A percentile compares a stretch with the other conserved stretches of the same genome.
Conservation (phyloP, 2,888 invertebrate genomes). For the Leptogaster cylindrica region DNA sequence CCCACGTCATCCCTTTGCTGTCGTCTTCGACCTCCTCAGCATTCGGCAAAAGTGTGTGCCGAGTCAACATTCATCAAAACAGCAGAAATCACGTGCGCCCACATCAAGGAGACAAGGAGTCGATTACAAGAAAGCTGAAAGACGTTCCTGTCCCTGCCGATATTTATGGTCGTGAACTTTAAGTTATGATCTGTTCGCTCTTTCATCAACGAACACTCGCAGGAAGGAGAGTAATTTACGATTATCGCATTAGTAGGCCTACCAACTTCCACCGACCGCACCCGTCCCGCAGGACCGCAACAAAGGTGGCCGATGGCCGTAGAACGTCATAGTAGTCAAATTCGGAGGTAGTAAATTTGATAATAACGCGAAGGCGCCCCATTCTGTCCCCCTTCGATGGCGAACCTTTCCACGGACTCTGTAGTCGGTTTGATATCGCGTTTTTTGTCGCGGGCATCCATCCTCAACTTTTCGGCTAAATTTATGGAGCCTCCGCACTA, state of each 20-base stretch:
- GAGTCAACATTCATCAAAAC: conserved; percentile 32
- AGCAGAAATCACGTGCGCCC: conserved; percentile 25
- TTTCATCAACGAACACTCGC: conserved; percentile 34
- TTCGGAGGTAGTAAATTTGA: conserved; percentile 19
- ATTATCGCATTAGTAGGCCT: conserved; percentile 22
- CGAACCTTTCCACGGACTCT: background rate
- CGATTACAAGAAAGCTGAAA: conserved; percentile 4
- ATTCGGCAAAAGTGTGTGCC: conserved; percentile 38
- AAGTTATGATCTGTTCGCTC: conserved; percentile 39
- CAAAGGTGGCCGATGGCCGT: background rate
- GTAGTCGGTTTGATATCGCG: conserved; percentile 6
- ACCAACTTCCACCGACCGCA: conserved; percentile 6
- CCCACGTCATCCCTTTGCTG: too few species aligned
- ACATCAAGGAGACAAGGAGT: conserved; percentile 11
- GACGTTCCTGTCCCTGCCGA: conserved; percentile 17
- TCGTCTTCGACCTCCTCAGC: too few species aligned
- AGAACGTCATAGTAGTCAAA: conserved; percentile 28
- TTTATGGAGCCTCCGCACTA: conserved; percentile 56
- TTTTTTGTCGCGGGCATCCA: conserved; percentile 31
- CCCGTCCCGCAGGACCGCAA: background rate
- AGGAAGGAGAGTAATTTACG: conserved; percentile 24
- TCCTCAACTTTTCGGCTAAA: conserved; percentile 47
- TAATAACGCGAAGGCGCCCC: conserved; percentile 26
- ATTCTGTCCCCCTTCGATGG: background rate
- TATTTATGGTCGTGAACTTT: conserved; percentile 39